Percentiles rank a stretch among this genome's conserved stretches.
These are phyloP conservation scores for Rhinoderma darwinii DNA, from an alignment of 2,113 vertebrate genomes.

Conservation along the genomic window DNA sequence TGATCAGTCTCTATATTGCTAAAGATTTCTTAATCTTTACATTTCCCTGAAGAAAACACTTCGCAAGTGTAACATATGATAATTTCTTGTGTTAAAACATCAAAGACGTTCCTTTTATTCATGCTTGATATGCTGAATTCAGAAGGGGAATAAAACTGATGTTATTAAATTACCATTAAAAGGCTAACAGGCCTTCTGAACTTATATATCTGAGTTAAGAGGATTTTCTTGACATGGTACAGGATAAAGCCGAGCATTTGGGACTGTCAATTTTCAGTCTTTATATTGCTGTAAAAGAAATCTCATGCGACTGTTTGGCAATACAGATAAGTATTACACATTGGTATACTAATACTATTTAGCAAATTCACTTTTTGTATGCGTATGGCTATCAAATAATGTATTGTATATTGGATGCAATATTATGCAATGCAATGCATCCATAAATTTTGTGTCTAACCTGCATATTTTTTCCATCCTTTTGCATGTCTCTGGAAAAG, in stretches of 20 bases:
- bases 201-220: slow-evolving; percentile 38
- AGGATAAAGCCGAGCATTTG: slow-evolving; percentile 47
- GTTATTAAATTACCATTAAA: slow-evolving; percentile 38
- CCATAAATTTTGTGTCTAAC: neutral
- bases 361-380: neutral
- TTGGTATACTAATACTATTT: neutral
- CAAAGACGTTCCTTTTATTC: slow-evolving; percentile 29
- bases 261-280: slow-evolving; percentile 32
- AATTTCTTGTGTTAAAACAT: slow-evolving; percentile 26
- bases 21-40: slow-evolving; percentile 4
- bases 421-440: neutral
- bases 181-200: slow-evolving; percentile 40
- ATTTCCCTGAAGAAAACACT: slow-evolving; percentile 1
- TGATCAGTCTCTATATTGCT: neutral
- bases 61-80: neutral
- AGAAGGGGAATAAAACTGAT: slow-evolving; percentile 31
- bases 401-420: too few relatives aligned
- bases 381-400: neutral
- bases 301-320: slow-evolving; percentile 16
- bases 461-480: neutral
- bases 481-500: neutral
- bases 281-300: slow-evolving; percentile 23
- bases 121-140: slow-evolving; percentile 17
- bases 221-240: slow-evolving; percentile 44
- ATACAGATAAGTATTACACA: slow-evolving; percentile 39